Base-by-base conservation (phyloP, 2,113 vertebrate species). In the Anolis sagrei region DNA sequence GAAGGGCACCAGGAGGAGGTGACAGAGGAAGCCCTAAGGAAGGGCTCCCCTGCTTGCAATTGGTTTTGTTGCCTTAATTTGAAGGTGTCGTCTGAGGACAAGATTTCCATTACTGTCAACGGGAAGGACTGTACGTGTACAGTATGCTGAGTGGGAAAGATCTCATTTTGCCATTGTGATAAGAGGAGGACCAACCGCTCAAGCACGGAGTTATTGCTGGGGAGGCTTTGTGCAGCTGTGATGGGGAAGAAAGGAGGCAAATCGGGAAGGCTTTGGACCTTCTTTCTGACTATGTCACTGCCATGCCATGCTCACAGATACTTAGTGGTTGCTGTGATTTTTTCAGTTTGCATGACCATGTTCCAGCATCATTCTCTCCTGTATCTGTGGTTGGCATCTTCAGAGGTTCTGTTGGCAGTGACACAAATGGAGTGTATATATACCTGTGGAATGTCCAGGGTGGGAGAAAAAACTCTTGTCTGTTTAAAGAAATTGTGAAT, bases 141-240 rank as follows among this genome's bases (percentile, higher is more conserved):
- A 25, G 44, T 0, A 0, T 79, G 54, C 74, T 76, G 77, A 36
- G 44, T 3, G 48, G 29, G 5, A 36, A 58, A 68, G 68, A 72
- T 82, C 62, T 89, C 49, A 16, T 44, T 44, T 29, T 16, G 85
- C 8, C 7, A 14, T 32, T 86, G 44, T 66, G 68, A 48, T 51
- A 73, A 85, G 78, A 79, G 32, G n/a, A 76, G 68, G 83, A 82
- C 75, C 44, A 44, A 82, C 75, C 51, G 49, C 32, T 32, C 74
- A 32, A 64, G 72, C 54, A 6, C 21, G 36, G 80, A 58, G 48
- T 2, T 85, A 0, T 19, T 39, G 32, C 82, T 18, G 3, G 29
- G 19, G 51, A 44, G 23, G 49, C 21, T 49, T 83, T 18, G 3
- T 19, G 7, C 1, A 11, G 79, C 5, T 32, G n/a, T 76, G 36